Evolutionary conservation across 2,797 vertebrate genomes (phyloP).

Genomic region (Crax fasciolata): DNA sequence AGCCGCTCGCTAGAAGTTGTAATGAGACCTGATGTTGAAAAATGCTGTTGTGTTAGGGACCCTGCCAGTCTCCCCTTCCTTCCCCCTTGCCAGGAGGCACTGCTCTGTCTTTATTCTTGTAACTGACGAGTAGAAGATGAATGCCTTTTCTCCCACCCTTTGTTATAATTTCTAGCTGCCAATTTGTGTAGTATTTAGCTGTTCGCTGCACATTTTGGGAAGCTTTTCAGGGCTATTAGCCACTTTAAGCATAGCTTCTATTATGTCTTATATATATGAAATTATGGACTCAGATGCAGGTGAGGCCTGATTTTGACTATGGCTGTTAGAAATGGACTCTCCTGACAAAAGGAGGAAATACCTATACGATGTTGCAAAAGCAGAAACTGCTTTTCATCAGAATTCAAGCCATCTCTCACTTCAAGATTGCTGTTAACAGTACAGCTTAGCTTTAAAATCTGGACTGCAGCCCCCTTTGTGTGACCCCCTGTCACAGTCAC

Average conservation of each 20-base stretch:
- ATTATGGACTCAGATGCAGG: constrained; percentile 12
- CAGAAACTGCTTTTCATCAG: not conserved
- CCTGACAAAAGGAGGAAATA: not conserved
- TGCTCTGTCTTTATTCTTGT: not conserved
- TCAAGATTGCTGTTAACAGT: not conserved
- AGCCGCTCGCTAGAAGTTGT: not conserved
- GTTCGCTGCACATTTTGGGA: not conserved
- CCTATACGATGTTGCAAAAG: not conserved
- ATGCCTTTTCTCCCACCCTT: not conserved
- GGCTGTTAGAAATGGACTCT: not conserved
- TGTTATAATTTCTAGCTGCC: not conserved
- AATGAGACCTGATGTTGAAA: not conserved
- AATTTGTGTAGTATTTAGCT: not conserved
- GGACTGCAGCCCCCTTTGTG: not conserved
- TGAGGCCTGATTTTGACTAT: constrained; percentile 28
- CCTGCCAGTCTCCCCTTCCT: not conserved
- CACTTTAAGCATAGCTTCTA: not conserved
- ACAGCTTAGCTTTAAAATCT: not conserved
- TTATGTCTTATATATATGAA: constrained; percentile 7
- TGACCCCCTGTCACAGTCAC: constrained; percentile 15
- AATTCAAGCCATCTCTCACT: not conserved
- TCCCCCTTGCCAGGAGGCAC: not conserved
- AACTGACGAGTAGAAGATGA: not conserved
- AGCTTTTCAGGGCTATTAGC: not conserved
- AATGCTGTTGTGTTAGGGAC: not conserved